Percentiles rank a stretch among this genome's conserved stretches.
These are phyloP conservation scores for Percina caprodes DNA, from an alignment of 2,113 vertebrate genomes.

Conservation along the genomic window DNA sequence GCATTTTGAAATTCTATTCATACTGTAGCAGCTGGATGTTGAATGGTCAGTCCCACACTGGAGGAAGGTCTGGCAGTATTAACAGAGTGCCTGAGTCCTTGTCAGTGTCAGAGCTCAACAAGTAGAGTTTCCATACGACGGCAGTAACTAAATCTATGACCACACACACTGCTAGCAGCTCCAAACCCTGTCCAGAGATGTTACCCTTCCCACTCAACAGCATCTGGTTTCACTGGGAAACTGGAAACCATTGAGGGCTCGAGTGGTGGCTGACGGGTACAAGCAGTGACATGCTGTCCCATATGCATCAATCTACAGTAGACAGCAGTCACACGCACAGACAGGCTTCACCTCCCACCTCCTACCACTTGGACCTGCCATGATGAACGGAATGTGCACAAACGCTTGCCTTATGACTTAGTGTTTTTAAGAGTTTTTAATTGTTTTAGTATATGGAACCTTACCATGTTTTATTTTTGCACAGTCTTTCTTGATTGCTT, in stretches of 20 bases:
- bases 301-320: constrained; percentile 16
- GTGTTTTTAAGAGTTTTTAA: too few relatives aligned
- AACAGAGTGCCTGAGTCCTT: too few relatives aligned
- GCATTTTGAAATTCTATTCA: not conserved
- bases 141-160: constrained; percentile 17
- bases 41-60: not conserved
- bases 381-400: not conserved
- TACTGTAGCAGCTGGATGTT: not conserved
- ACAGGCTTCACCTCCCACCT: not conserved
- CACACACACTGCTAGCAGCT: not conserved
- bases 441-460: not conserved
- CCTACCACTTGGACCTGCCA: not conserved
- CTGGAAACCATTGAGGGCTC: constrained; percentile 25
- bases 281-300: constrained; percentile 36
- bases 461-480: too few relatives aligned
- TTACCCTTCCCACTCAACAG: constrained; percentile 17
- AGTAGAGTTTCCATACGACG: not conserved
- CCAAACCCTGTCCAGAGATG: not conserved
- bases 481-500: too few relatives aligned
- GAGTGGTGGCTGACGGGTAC: constrained; percentile 21
- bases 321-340: not conserved
- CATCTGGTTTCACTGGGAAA: constrained; percentile 47
- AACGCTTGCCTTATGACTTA: not conserved
- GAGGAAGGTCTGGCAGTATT: too few relatives aligned
- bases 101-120: not conserved